Evolutionary conservation across 2,797 vertebrate genomes (phyloP).

Genomic region (Karalla daura): DNA sequence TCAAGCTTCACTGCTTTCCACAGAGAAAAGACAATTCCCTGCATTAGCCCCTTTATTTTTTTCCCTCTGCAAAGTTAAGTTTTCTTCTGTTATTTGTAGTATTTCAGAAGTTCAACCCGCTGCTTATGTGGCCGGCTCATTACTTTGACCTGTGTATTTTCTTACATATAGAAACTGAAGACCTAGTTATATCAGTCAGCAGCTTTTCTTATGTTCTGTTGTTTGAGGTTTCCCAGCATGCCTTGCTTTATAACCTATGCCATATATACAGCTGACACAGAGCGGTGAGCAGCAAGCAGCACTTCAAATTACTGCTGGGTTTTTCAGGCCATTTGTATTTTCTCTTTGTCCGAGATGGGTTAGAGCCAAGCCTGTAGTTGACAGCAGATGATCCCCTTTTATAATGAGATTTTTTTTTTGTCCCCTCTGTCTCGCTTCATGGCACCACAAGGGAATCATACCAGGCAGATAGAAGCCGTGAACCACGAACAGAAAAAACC

Average conservation of each 20-base stretch:
- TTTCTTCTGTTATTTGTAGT: neutral
- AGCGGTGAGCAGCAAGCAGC: constrained; percentile 34
- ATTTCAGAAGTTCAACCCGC: constrained; percentile 13
- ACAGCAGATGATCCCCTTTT: constrained; percentile 76
- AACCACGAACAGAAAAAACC: constrained; percentile 72
- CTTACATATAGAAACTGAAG: constrained; percentile 2
- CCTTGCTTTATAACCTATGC: constrained; percentile 10
- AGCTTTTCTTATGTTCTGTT: constrained; percentile 28
- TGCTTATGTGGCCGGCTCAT: neutral
- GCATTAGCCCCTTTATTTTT: constrained; percentile 20
- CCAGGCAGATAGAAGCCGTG: constrained; percentile 67
- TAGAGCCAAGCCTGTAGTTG: constrained; percentile 37
- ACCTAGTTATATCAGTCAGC: constrained; percentile 22
- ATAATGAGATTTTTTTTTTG: constrained; percentile 72
- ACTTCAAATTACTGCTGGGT: constrained; percentile 50
- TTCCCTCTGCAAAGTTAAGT: neutral
- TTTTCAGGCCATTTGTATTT: constrained; percentile 63
- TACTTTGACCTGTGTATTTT: constrained; percentile 7
- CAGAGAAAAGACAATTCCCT: neutral
- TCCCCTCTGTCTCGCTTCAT: constrained; percentile 54
- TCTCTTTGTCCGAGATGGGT: constrained; percentile 54
- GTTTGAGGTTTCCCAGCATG: constrained; percentile 4
- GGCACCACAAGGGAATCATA: constrained; percentile 73
- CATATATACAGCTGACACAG: constrained; percentile 39
- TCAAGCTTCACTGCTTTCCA: constrained; percentile 3